Evolutionary conservation across 2,113 vertebrate species (phyloP), one percentile per base, ranked within the genome.

Genomic region (Corythornis cristatus): DNA sequence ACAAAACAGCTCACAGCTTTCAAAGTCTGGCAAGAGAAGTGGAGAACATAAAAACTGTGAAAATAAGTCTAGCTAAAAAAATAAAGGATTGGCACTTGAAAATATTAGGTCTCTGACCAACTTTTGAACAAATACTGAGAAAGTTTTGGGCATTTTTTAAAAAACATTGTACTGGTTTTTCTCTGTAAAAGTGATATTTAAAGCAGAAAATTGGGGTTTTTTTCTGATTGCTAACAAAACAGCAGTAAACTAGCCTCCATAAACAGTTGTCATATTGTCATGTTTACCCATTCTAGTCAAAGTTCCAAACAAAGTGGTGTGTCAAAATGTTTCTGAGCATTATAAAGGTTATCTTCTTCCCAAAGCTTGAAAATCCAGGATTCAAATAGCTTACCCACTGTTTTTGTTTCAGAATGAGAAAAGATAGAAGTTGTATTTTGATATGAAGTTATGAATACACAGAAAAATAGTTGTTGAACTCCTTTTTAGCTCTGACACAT

Each of bases 41-140:
- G 53, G 48, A 93, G 86, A 94, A 86, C 35, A 81, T 89, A 96
- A 93, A 97, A 96, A 43, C 78, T 96, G 93, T 90, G 88, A 96
- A 97, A 96, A 83, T 88, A 31, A 96, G 23, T 35, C 58, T 93
- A 64, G 70, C 37, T 51, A 74, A 75, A 77, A 57, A 95, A 93
- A 83, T 71, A 89, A 88, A 88, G 8, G 31, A n/a, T 51, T 88
- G 72, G 80, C 71, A 71, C 28, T 74, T 93, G 40, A 94, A 93
- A 93, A 77, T 77, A 70, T 31, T 86, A 72, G 31, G 45, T 86
- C 57, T 71, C 35, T 80, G 45, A 28, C 37, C 70, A 68, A 82
- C 64, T 78, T 91, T 87, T 90, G 5, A 88, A 83, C 11, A 86
- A 85, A 86, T 46, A 84, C 7, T 58, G 73, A 78, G 42, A 28